Base-by-base conservation (phyloP, 2,888 invertebrate species). In the Chymomyza fuscimana region DNA sequence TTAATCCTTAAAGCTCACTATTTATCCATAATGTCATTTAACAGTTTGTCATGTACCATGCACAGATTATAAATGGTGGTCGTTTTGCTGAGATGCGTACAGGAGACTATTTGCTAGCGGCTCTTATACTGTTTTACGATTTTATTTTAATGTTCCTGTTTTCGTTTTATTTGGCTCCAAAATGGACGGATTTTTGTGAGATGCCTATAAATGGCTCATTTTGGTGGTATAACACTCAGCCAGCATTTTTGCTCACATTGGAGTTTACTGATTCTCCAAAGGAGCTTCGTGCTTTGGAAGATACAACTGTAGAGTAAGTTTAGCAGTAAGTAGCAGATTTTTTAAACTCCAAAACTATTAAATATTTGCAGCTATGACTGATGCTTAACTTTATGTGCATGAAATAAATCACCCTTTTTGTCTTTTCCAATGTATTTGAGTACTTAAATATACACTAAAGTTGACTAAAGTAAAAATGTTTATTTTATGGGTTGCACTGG, bases 1-100 rank as follows among this genome's bases (percentile, higher is more conserved):
- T 15, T 5, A 25, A 6, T 19, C 16, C 7, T 4, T 25, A 7
- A 5, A n/a, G 12, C 6, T 10, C 9, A 16, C 5, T 1, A 12
- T n/a, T 60, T n/a, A 60, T 7, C 10, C 0, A 19, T 62, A 46
- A 22, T 50, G 19, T 52, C 4, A 60, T n/a, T 50, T 61, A 52
- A 7, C 65, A 85, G 82, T 83, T 83, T 50, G 32, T 82, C 16
- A 83, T 85, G 81, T 83, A 83, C 10, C 86, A 85, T 52, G 86
- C 83, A 0, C 82, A 83, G 61, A 82, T 83, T 52, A 79, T 83
- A 1, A 83, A 85, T 32, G 86, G 81, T 0, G 78, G 81, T 0
- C 68, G 77, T 5, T 83, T 75, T 32, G 81, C 78, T 16, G 83
- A 85, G 67, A 77, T 83, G 64, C 86, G 83, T 4, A 63, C 73